Evolutionary conservation across 2,888 invertebrate genomes (phyloP), one percentile per base, ranked within the genome.

Genomic region (Drosophila falleni): DNA sequence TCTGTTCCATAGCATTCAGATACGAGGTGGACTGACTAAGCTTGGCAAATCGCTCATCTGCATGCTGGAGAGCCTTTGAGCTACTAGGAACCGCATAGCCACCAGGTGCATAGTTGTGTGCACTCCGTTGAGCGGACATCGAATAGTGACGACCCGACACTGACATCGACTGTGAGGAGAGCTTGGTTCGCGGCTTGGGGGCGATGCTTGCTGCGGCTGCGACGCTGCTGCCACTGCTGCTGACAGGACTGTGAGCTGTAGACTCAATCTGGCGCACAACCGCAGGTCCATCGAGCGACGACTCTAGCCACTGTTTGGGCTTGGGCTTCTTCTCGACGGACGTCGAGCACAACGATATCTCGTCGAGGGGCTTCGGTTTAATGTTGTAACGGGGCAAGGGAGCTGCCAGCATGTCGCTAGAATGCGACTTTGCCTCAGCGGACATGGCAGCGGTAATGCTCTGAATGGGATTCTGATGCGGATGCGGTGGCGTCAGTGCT

Each of bases 261-360:
- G 84, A 71, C 0, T 89, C 69, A 50, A 84, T 72, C 77, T 91
- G 81, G 5, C 90, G 83, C 33, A 90, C 88, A 6, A 89, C 81
- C 2, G 82, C 74, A 0, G 93, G 93, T 0, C 92, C 91, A 71
- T 93, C 93, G 5, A 93, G 71, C 1, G 93, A 92, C 0, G 93
- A 93, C 56, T 93, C 93, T 59, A 92, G 67, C 93, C 93, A 93
- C 66, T 92, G 92, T 70, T 93, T 93, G 10, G 92, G 83, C 74
- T 92, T 93, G 13, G 87, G 78, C 61, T 90, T 89, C 77, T 92
- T 92, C 56, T 91, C 92, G 0, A 89, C 88, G 44, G 64, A 77
- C 5, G 79, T 54, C 11, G 92, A 92, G 9, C 91, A 90, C 29
- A 92, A 74, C 1, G 92, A 92, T n/a, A 92, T 85, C 65, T 92